A percentile compares a stretch with the other conserved stretches of the same genome.
These are phyloP conservation scores for Saturnia pavonia DNA, from an alignment of 2,888 invertebrate genomes.

Conservation along the genomic window DNA sequence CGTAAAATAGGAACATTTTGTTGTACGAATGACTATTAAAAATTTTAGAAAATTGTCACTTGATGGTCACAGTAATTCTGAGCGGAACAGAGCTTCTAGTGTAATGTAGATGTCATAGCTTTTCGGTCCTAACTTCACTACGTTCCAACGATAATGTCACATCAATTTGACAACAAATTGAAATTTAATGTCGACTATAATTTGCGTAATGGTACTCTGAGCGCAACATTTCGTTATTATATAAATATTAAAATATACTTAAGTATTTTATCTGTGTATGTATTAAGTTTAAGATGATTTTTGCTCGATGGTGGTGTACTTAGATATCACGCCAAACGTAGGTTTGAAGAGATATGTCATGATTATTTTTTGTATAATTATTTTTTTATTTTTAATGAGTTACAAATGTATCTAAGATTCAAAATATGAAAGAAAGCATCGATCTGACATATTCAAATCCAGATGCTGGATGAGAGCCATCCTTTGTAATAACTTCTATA, in stretches of 20 bases:
- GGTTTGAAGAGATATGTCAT: background rate
- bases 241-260: constrained; percentile 7
- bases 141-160: constrained; percentile 13
- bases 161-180: constrained; percentile 38
- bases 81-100: background rate
- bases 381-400: no score
- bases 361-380: no score
- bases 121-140: constrained; percentile 9
- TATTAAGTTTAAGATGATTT: background rate
- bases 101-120: background rate
- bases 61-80: background rate
- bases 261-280: background rate
- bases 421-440: background rate
- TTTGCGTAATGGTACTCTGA: constrained; percentile 38
- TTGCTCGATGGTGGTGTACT: background rate
- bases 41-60: background rate
- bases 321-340: background rate
- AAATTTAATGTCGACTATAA: constrained; percentile 51
- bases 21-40: background rate
- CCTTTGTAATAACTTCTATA: constrained; percentile 30
- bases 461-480: constrained; percentile 9
- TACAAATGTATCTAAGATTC: background rate
- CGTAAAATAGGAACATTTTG: no score
- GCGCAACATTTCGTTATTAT: background rate
- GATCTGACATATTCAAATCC: background rate